Conservation (phyloP, 35 echinoderm and acorn worm species). For the Patiria miniata region DNA sequence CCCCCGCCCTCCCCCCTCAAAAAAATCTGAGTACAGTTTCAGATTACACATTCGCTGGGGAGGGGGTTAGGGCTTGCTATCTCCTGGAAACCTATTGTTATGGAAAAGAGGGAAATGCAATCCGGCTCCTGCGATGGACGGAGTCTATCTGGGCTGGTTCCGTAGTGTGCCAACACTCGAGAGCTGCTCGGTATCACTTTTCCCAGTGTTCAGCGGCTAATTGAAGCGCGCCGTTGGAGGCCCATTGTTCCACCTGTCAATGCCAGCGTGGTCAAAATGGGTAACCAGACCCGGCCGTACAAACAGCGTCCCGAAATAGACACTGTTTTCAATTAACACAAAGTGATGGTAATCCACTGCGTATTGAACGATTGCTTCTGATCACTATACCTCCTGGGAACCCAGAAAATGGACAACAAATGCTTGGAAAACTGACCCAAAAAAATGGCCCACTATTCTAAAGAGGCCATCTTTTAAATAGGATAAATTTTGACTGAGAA, state of each 20-base stretch:
- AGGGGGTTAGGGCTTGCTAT: not conserved
- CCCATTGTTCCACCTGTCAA: not conserved
- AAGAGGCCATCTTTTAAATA: too few species aligned
- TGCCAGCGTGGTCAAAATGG: not conserved
- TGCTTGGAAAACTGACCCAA: not conserved
- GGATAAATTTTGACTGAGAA: too few species aligned
- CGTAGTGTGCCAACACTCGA: not conserved
- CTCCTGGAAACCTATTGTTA: slow-evolving; percentile 10
- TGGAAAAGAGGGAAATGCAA: not conserved
- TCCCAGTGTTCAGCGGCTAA: not conserved
- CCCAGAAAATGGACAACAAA: not conserved
- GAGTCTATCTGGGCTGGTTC: not conserved
- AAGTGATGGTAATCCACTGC: slow-evolving; percentile 22
- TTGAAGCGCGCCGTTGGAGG: slow-evolving; percentile 1
- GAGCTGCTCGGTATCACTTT: slow-evolving; percentile 21
- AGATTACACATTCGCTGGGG: not conserved
- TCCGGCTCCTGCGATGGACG: not conserved
- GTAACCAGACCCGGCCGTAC: not conserved
- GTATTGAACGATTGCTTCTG: not conserved
- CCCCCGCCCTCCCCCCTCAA: too few species aligned
- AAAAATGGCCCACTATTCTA: too few species aligned
- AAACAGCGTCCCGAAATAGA: slow-evolving; percentile 11
- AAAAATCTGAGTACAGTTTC: not conserved
- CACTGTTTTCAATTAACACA: slow-evolving; percentile 29
- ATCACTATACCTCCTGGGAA: not conserved